These are phyloP conservation scores for Loxodonta africana DNA, from an alignment of 2,113 vertebrate species.

Conservation along the genomic window DNA sequence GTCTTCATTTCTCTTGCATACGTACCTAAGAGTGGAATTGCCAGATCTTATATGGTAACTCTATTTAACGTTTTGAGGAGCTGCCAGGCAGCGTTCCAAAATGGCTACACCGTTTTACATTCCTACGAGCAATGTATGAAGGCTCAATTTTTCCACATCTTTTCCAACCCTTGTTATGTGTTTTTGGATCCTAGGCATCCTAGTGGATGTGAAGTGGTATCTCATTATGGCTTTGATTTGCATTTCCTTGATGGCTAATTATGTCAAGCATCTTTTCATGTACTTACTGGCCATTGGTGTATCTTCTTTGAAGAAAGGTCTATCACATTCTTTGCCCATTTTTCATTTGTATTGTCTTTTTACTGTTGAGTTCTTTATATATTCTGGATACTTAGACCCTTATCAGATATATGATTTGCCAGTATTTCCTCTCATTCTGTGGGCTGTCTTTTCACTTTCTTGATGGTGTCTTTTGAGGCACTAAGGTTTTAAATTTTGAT, in stretches of 20 bases:
- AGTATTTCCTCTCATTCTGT: not conserved
- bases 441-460: not conserved
- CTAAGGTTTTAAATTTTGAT: no score
- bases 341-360: no score
- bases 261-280: not conserved
- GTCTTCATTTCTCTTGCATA: not conserved
- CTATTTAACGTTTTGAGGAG: not conserved
- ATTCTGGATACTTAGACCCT: no score
- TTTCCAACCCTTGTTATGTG: not conserved
- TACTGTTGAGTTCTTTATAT: no score
- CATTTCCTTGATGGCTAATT: not conserved
- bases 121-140: not conserved
- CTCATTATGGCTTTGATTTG: not conserved
- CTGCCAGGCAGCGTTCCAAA: not conserved
- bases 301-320: no score
- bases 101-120: no score
- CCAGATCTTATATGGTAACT: not conserved
- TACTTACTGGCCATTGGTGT: not conserved
- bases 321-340: no score
- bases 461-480: no score
- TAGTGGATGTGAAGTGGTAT: not conserved
- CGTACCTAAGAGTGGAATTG: not conserved
- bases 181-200: not conserved
- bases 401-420: not conserved
- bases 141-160: not conserved